Evolutionary conservation across 2,113 vertebrate genomes (phyloP).

Genomic region (Caloenas nicobarica): DNA sequence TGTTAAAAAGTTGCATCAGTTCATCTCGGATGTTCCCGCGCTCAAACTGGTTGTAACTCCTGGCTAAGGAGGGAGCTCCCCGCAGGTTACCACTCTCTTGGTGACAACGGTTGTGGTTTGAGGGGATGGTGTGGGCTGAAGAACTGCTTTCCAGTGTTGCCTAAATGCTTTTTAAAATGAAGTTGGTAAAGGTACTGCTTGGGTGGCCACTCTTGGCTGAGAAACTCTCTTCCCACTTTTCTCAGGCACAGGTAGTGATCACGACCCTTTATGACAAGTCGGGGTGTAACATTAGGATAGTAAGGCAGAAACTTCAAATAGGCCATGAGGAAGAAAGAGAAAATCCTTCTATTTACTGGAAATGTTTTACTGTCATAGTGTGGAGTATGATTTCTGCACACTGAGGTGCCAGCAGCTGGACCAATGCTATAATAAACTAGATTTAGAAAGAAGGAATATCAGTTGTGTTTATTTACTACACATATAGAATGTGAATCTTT

Average conservation of each 20-base stretch:
- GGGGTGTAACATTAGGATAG: fast-evolving
- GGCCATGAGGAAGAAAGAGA: neutral
- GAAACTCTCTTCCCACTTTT: neutral
- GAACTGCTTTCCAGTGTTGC: neutral
- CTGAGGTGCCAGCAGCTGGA: neutral
- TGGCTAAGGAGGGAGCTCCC: fast-evolving
- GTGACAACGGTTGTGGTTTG: neutral
- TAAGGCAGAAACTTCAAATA: neutral
- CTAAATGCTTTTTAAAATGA: neutral
- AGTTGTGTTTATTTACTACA: neutral
- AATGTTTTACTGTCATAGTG: neutral
- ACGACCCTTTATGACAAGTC: neutral
- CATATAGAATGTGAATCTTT: neutral
- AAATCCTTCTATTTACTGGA: neutral
- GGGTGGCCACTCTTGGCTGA: neutral
- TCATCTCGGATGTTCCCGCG: neutral
- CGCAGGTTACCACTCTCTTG: neutral
- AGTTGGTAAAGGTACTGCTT: neutral
- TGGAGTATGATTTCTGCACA: neutral
- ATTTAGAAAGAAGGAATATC: neutral
- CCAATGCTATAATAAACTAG: neutral
- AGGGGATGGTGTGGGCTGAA: neutral
- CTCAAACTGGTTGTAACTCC: neutral
- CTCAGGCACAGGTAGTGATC: neutral
- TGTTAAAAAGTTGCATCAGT: neutral